Percentiles rank a stretch among this genome's conserved stretches.
These are phyloP conservation scores for Ptychobarbus kaznakovi DNA, from an alignment of 2,797 vertebrate genomes.

Conservation along the genomic window DNA sequence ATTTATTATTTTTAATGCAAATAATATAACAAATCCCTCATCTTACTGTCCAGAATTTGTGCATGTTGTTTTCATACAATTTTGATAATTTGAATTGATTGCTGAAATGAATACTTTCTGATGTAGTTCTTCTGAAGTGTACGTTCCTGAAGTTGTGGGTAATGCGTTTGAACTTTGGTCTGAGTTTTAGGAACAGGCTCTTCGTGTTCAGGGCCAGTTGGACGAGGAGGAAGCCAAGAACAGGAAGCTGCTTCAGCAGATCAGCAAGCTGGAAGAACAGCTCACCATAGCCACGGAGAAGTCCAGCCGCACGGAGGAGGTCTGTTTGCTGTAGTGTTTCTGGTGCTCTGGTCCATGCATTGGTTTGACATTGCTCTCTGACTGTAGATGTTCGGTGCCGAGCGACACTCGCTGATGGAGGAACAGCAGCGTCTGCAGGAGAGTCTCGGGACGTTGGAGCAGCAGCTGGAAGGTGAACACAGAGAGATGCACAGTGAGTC, in stretches of 20 bases:
- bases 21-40: no score
- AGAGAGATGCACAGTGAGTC: slow-evolving; percentile 76
- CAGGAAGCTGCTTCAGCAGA: slow-evolving; percentile 85
- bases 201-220: slow-evolving; percentile 80
- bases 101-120: not conserved
- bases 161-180: not conserved
- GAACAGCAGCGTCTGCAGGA: slow-evolving; percentile 79
- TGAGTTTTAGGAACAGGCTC: slow-evolving; percentile 83
- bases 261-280: slow-evolving; percentile 89
- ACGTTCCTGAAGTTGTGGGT: not conserved
- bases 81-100: not conserved
- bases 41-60: no score
- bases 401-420: slow-evolving; percentile 78
- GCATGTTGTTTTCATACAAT: not conserved
- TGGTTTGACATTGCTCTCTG: not conserved
- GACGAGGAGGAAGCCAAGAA: slow-evolving; percentile 88
- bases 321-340: slow-evolving; percentile 50
- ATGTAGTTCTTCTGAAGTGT: not conserved
- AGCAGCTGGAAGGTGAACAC: slow-evolving; percentile 76
- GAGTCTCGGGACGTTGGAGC: slow-evolving; percentile 77
- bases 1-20: no score
- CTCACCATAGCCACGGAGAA: slow-evolving; percentile 82
- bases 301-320: slow-evolving; percentile 69
- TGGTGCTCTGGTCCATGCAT: not conserved
- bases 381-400: slow-evolving; percentile 81